Base-by-base conservation (phyloP, 2,888 invertebrate species). In the Elegia similella region DNA sequence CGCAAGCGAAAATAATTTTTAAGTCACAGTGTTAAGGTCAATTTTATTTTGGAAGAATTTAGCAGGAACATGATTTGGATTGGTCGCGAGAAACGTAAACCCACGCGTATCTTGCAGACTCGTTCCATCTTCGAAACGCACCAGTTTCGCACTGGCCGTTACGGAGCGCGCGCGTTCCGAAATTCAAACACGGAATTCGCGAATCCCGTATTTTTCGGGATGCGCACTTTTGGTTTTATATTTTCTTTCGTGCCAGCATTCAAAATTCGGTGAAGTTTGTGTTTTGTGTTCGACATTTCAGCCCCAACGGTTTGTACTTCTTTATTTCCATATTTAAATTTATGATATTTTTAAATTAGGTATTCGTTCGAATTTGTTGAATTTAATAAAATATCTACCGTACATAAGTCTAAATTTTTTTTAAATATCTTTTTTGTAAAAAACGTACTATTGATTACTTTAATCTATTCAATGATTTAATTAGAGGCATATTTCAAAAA, bases 51-150 rank as follows among this genome's bases (percentile, higher is more conserved):
- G 68, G 62, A 64, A 61, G 65, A 60, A 58, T 56, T 61, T 48
- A 62, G 69, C 56, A 59, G 68, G 70, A 69, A 63, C 68, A 74
- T 80, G 75, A 80, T 77, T 78, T 73, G 76, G 78, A 78, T 70
- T 71, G 68, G 68, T 73, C 68, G 69, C 70, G 65, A 63, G 60
- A 57, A 65, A 73, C 71, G 68, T 62, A 65, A 80, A 70, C 84
- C 84, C 85, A 87, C 86, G 86, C 86, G 76, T 79, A 83, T 82
- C 76, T 72, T 77, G 83, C 66, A 68, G 77, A 77, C 72, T 74
- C 75, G 64, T 73, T 63, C 72, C 78, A 75, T 76, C 79, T 82
- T 78, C 73, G 71, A 69, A 73, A 67, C 76, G 70, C 80, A 77
- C 76, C 86, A 88, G 87, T 87, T 70, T 67, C 68, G 67, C 67